These are phyloP conservation scores for Recurvirostra avosetta DNA, from an alignment of 2,113 vertebrate species.

Conservation along the genomic window DNA sequence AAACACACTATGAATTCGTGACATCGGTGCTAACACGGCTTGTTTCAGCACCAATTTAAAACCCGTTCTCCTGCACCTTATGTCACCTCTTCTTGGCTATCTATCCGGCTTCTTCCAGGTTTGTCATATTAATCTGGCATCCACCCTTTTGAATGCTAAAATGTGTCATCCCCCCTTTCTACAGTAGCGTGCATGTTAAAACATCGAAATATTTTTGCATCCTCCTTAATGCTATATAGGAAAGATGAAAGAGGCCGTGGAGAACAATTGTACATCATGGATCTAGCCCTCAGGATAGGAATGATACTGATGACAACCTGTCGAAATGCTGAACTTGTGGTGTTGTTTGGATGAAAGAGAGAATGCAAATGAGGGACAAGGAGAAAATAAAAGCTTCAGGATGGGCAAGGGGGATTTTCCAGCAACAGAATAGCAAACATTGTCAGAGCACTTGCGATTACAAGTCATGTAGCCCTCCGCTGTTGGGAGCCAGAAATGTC, in stretches of 20 bases:
- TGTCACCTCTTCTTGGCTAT: background rate
- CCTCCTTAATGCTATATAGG: background rate
- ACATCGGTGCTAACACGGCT: background rate
- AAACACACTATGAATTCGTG: conserved; percentile 11
- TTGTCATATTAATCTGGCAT: conserved; percentile 3
- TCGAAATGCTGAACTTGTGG: background rate
- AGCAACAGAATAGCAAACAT: background rate
- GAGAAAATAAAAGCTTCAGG: conserved; percentile 16
- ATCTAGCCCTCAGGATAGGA: conserved; percentile 42
- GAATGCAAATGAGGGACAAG: conserved; percentile 49
- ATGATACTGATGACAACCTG: conserved; percentile 26
- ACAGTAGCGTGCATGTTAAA: background rate
- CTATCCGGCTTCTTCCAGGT: background rate
- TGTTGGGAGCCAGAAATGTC: background rate
- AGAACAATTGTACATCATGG: background rate
- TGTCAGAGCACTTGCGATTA: background rate
- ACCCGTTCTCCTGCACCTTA: background rate
- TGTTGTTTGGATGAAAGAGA: conserved; percentile 36
- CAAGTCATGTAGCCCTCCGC: background rate
- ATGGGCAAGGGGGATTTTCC: conserved; percentile 7
- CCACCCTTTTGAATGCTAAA: background rate
- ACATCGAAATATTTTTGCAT: background rate
- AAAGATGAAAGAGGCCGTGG: conserved; percentile 23
- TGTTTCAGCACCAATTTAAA: conserved; percentile 30
- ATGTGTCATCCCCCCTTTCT: background rate